A percentile compares a stretch with the other conserved stretches of the same genome.
Conservation (phyloP, 1,140 invertebrate species). For the Rhopalosiphum padi region DNA sequence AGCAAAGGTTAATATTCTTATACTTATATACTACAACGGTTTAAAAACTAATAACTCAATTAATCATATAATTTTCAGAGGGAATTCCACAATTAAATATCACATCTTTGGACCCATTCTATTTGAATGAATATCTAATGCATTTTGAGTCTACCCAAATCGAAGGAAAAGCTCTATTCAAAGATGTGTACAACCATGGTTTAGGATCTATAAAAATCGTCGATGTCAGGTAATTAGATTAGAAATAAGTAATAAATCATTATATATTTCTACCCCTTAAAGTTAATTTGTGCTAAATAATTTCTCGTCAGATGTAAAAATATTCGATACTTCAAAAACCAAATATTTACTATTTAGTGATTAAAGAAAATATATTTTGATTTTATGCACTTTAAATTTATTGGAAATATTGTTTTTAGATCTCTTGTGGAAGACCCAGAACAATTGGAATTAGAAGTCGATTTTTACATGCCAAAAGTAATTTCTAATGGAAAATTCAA, state of each 20-base stretch:
- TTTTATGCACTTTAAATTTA: not conserved
- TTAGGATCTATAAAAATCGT: conserved; percentile 59
- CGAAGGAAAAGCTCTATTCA: conserved; percentile 60
- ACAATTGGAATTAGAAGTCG: conserved; percentile 62
- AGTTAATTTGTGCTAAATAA: not conserved
- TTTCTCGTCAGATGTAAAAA: not conserved
- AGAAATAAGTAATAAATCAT: not conserved
- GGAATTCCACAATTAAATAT: conserved; percentile 59
- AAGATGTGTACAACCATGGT: conserved; percentile 59
- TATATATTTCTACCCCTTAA: not conserved
- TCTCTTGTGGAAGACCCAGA: conserved; percentile 60
- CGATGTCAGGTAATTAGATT: conserved; percentile 60
- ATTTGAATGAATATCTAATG: conserved; percentile 60
- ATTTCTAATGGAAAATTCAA: conserved; percentile 61
- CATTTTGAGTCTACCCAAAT: conserved; percentile 60
- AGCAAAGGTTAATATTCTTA: conserved; percentile 58
- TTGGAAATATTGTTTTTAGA: conserved; percentile 57
- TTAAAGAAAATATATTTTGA: not conserved
- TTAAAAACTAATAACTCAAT: not conserved
- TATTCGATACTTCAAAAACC: not conserved
- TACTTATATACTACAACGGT: not conserved
- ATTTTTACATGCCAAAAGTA: conserved; percentile 61
- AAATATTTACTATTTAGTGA: not conserved
- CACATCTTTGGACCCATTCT: conserved; percentile 60
- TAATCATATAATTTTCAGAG: conserved; percentile 10